Percentiles rank a stretch among this genome's conserved stretches.
These are phyloP conservation scores for Nemotelus nigrinus DNA, from an alignment of 2,888 invertebrate species.

Conservation along the genomic window DNA sequence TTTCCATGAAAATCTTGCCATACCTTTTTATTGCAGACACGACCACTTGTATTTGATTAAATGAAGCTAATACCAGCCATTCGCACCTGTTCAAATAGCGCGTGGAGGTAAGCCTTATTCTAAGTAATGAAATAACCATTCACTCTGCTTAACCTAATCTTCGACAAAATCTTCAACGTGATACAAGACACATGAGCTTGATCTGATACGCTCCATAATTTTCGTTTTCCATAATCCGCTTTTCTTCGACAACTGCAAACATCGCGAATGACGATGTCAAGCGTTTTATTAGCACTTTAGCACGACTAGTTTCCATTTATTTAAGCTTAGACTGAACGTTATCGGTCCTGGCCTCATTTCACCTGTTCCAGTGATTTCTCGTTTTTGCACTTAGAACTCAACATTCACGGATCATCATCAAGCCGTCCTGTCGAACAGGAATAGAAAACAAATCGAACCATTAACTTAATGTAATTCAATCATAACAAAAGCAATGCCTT, in stretches of 20 bases:
- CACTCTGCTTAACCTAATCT: neutral
- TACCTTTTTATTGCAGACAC: no score
- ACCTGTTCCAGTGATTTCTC: no score
- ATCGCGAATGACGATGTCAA: neutral
- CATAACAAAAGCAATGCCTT: constrained; percentile 46
- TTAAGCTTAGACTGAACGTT: no score
- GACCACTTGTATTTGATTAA: no score
- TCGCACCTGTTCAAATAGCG: no score
- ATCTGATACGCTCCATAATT: constrained; percentile 24
- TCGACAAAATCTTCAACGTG: neutral
- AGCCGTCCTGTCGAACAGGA: constrained; percentile 5
- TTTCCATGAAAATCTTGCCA: no score
- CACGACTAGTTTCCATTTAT: no score
- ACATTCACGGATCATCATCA: neutral
- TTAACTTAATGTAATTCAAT: constrained; percentile 50
- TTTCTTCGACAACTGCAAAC: constrained; percentile 9
- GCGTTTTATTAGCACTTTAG: neutral
- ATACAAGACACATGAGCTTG: constrained; percentile 13
- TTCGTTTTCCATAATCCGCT: constrained; percentile 24
- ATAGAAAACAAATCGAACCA: constrained; percentile 37
- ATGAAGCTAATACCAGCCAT: no score
- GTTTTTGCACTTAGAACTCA: no score
- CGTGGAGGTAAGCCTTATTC: no score
- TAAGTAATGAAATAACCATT: neutral
- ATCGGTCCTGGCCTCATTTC: no score